These are phyloP conservation scores for Harpegnathos saltator DNA, from an alignment of 1,140 invertebrate genomes.

Conservation along the genomic window DNA sequence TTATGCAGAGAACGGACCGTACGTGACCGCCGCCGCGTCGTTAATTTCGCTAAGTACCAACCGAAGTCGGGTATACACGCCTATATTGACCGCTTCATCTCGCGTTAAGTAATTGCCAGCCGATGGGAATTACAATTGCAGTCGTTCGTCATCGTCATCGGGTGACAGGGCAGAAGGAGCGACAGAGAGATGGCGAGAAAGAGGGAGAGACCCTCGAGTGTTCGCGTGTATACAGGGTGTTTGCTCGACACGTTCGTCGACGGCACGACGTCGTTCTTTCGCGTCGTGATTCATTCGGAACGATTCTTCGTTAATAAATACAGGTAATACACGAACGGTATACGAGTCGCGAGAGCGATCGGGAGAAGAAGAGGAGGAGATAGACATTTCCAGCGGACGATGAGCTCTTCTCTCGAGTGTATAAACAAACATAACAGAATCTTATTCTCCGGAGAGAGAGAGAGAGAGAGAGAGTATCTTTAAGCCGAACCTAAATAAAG, in stretches of 20 bases:
- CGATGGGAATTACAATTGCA: constrained; percentile 69
- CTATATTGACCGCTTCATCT: constrained; percentile 68
- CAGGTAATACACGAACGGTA: too few relatives aligned
- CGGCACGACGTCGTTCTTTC: too few relatives aligned
- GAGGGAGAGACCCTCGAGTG: background rate
- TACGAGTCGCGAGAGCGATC: too few relatives aligned
- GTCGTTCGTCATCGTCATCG: constrained; percentile 68
- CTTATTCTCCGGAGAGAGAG: background rate
- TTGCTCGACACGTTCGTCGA: background rate
- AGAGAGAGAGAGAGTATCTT: too few relatives aligned
- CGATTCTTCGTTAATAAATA: too few relatives aligned
- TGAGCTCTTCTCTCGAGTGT: too few relatives aligned
- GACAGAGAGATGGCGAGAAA: background rate
- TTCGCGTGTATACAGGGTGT: background rate
- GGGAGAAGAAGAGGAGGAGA: too few relatives aligned
- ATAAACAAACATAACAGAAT: too few relatives aligned
- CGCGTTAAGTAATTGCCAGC: constrained; percentile 69
- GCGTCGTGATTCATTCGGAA: too few relatives aligned
- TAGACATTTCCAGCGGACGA: too few relatives aligned
- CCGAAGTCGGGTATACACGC: constrained; percentile 23
- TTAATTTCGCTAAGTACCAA: constrained; percentile 66
- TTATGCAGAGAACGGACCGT: constrained; percentile 46
- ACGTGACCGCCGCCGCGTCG: constrained; percentile 52
- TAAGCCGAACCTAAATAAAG: too few relatives aligned
- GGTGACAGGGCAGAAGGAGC: constrained; percentile 47